Base-by-base conservation (phyloP, 1,140 invertebrate species). In the Sitodiplosis mosellana region DNA sequence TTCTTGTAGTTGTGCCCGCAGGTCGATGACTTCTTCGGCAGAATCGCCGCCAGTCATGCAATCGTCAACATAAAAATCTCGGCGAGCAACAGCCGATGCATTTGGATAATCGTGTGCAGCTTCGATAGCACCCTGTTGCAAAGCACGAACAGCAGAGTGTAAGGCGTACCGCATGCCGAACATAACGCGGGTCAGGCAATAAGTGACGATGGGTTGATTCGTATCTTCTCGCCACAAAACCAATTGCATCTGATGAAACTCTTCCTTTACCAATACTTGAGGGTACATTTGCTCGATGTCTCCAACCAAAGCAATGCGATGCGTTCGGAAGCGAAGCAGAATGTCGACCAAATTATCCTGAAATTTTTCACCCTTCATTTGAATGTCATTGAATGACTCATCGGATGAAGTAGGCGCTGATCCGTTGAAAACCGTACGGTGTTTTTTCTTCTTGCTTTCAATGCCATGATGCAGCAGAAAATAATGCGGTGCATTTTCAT, bases 251-350 rank as follows among this genome's bases (percentile, higher is more conserved):
- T 41, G 11, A n/a, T 6, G 15, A 7, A n/a, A 17, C 7, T 15
- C 18, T n/a, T 51, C 34, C 49, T 60, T 46, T 11, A 68, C 51
- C 46, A 49, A 22, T 21, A 68, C 55, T 50, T 66, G 63, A 7
- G 65, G 49, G 46, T 64, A 70, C 64, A 67, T 68, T 49, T 62
- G 61, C 45, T 49, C 49, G 38, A 66, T 56, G 44, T 68, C 66
- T 10, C 51, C 55, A 5, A 52, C 52, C 2, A 68, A 38, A 1
- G 56, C 57, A 42, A 58, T 51, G 17, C 48, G 47, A 45, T 63
- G 56, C n/a, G 47, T 51, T 33, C 64, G 50, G 50, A 69, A 70
- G 21, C 59, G 48, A 0, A 62, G 20, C 33, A 69, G 18, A 33
- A 68, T 56, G 15, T 53, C 50, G 46, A 60, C 56, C n/a, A 69